Evolutionary conservation across 2,797 vertebrate genomes (phyloP).

Genomic region (Schizopygopsis pylzovi): DNA sequence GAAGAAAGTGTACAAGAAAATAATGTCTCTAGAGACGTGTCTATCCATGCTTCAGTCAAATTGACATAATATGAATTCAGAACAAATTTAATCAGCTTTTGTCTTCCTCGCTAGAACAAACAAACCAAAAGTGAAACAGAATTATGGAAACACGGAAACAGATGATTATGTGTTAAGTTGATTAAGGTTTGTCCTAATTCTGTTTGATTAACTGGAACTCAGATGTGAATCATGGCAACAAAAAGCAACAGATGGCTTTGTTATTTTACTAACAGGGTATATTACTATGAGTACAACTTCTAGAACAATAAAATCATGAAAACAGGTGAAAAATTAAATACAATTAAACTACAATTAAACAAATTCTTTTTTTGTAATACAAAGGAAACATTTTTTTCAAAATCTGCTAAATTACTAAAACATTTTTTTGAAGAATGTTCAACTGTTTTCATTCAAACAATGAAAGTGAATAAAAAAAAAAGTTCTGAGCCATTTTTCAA

Average conservation of each 20-base stretch:
- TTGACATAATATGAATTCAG: conserved; percentile 20
- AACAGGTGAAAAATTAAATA: background rate
- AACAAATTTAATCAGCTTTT: conserved; percentile 25
- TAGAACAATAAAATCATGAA: background rate
- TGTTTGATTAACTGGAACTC: conserved; percentile 38
- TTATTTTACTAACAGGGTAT: background rate
- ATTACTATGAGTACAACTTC: background rate
- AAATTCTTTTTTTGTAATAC: background rate
- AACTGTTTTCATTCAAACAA: background rate
- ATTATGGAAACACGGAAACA: background rate
- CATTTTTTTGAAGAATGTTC: background rate
- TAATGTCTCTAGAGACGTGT: background rate
- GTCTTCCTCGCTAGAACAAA: conserved; percentile 26
- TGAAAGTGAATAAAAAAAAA: background rate
- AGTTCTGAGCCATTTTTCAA: background rate
- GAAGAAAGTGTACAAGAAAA: background rate
- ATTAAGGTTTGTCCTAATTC: conserved; percentile 33
- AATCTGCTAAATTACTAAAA: no score
- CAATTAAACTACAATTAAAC: no score
- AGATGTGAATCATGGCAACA: conserved; percentile 11
- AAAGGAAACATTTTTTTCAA: no score
- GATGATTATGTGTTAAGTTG: conserved; percentile 33
- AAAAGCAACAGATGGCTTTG: conserved; percentile 1
- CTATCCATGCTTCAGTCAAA: conserved; percentile 16
- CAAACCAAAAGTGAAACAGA: background rate